Conservation (phyloP, 2,113 vertebrate species). For the Paradoxurus hermaphroditus region DNA sequence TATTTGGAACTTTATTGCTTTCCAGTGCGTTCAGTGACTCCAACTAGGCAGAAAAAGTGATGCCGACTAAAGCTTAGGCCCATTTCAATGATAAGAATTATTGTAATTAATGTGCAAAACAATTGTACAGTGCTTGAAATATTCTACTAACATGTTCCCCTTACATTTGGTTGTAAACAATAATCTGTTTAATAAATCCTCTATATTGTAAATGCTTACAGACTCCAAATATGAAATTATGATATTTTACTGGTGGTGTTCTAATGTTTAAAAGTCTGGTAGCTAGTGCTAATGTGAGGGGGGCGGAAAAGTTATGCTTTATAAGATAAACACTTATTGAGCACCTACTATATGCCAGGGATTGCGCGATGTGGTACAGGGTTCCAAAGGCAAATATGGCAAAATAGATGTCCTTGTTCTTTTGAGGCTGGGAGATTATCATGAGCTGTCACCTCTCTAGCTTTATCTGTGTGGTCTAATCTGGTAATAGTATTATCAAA, state of each 20-base stretch:
- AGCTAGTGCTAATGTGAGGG: background rate
- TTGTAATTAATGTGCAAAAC: constrained; percentile 18
- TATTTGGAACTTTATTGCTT: constrained; percentile 19
- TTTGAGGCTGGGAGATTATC: constrained; percentile 41
- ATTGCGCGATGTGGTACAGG: background rate
- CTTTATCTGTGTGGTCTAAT: constrained; percentile 44
- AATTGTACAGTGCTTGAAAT: constrained; percentile 41
- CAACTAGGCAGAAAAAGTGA: background rate
- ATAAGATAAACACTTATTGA: background rate
- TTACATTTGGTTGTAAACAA: constrained; percentile 22
- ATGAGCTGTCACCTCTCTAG: constrained; percentile 35
- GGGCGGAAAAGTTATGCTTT: background rate
- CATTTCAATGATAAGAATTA: constrained; percentile 40
- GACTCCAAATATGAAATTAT: constrained; percentile 16
- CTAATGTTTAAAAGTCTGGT: background rate
- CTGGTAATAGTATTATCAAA: constrained; percentile 58
- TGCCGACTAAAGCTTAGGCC: constrained; percentile 21
- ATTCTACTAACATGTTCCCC: constrained; percentile 16
- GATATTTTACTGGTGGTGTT: constrained; percentile 25
- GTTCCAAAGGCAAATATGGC: background rate
- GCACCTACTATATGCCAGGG: background rate
- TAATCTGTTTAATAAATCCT: constrained; percentile 2
- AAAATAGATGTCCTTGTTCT: constrained; percentile 44
- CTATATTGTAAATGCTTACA: constrained; percentile 39
- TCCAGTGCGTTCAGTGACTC: constrained; percentile 16